Base-by-base conservation (phyloP, 2,888 invertebrate genomes). In the Chymomyza amoena region DNA sequence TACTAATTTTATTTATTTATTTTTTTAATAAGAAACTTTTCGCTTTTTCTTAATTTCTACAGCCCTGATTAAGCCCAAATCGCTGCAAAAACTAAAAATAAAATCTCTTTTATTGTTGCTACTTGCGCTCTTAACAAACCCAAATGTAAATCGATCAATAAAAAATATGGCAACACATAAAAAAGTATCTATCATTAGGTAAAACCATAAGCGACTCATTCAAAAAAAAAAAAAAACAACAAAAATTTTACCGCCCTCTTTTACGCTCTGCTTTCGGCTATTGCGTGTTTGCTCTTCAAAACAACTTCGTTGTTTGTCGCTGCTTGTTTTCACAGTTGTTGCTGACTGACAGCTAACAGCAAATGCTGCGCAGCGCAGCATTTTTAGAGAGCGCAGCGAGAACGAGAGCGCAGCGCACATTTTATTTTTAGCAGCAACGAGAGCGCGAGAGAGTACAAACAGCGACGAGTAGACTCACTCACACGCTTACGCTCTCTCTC, bases 341-440 rank as follows among this genome's bases (percentile, higher is more conserved):
- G 79, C 74, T 76, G 70, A 50, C 65, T 54, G 69, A 64, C 51
- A 66, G 72, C 69, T 73, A 66, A 64, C 68, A 72, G 69, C 51
- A 64, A 60, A 86, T 85, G 86, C 82, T 87, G 88, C 88, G 36
- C 36, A 9, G 36, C 36, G 83, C 80, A 81, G 79, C 83, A 73
- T 78, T 76, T 84, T 68, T 56, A 65, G 70, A 72, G 39, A 65
- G 63, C 64, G 65, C 64, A n/a, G 76, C 78, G 88, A 76, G 80
- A 79, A 77, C 66, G 36, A 71, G 70, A 77, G 50, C 32, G 84
- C 61, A 87, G 82, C 76, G 74, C 68, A 67, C 15, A 66, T 52
- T 64, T 61, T 61, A 66, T 66, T 66, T 66, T 66, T 66, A 66
- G 54, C 64, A 60, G 39, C 32, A 61, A 28, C 39, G 52, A 56